phyloP scores from a whole-genome alignment of 2,888 invertebrate genomes.

The Euproctis similis region DNA sequence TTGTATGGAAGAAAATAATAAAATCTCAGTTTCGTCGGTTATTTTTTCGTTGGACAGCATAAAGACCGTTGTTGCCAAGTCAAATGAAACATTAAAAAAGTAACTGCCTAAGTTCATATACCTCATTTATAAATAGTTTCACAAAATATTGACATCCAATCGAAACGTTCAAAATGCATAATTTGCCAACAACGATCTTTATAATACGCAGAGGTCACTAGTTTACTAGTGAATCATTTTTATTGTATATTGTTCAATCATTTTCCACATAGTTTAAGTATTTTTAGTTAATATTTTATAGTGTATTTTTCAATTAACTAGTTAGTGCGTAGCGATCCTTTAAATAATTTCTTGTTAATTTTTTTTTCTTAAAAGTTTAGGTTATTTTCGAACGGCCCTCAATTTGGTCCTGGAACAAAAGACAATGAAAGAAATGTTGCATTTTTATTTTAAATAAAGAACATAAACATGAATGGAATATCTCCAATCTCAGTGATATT shows the following conservation, averaged over 20 bases:
- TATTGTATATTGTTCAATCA: constrained; percentile 74
- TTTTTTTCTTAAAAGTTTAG: constrained; percentile 67
- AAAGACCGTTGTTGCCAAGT: constrained; percentile 25
- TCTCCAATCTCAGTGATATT: constrained; percentile 10
- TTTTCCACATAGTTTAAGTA: constrained; percentile 72
- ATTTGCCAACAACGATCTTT: constrained; percentile 27
- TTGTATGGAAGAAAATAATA: no score
- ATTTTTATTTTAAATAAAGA: constrained; percentile 55
- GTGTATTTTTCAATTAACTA: constrained; percentile 69
- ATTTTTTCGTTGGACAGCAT: constrained; percentile 23
- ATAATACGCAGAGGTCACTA: constrained; percentile 44
- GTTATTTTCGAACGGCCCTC: constrained; percentile 60
- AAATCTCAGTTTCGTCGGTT: constrained; percentile 21
- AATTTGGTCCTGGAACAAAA: constrained; percentile 65
- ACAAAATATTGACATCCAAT: constrained; percentile 16
- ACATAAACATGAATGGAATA: no score
- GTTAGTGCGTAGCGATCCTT: constrained; percentile 69
- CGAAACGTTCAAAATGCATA: no score
- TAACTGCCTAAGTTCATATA: constrained; percentile 43
- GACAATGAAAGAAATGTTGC: constrained; percentile 70
- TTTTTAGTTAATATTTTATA: constrained; percentile 69
- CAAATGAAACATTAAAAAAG: constrained; percentile 15
- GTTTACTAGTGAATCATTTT: constrained; percentile 71
- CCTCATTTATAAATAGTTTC: constrained; percentile 42
- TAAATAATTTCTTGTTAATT: constrained; percentile 69